Percentiles rank a stretch among this genome's conserved stretches.
phyloP scores from a whole-genome alignment of 2,797 vertebrate species.

The Phoeniculus purpureus region DNA sequence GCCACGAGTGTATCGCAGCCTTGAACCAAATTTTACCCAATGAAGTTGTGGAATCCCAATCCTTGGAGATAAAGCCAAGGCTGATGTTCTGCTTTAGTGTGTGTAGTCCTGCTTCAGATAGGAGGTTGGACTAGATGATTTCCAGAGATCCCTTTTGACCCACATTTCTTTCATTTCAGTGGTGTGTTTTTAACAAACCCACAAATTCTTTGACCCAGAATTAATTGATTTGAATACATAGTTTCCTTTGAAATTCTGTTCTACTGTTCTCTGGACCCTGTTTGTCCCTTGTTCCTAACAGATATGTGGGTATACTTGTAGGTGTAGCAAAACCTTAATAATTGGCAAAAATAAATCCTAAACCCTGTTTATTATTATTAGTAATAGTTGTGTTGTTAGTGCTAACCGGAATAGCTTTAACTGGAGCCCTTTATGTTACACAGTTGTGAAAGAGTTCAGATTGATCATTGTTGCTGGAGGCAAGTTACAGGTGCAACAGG shows the following conservation, averaged over 20 bases:
- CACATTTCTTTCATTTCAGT: background rate
- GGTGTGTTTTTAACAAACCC: background rate
- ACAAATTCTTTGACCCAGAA: background rate
- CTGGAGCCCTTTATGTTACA: background rate
- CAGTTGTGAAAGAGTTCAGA: background rate
- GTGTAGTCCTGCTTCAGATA: background rate
- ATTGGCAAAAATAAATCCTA: background rate
- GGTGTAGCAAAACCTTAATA: background rate
- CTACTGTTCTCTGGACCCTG: background rate
- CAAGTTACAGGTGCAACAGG: background rate
- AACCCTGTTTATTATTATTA: background rate
- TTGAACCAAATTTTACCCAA: background rate
- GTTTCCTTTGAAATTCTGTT: background rate
- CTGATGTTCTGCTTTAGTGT: background rate
- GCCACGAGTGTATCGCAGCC: background rate
- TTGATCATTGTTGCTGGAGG: background rate
- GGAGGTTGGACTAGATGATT: background rate
- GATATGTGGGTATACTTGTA: background rate
- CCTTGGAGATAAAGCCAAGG: background rate
- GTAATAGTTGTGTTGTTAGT: background rate
- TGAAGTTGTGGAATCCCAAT: background rate
- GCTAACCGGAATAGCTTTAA: background rate
- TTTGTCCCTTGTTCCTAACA: background rate
- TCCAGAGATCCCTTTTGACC: background rate
- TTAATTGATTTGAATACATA: background rate